Evolutionary conservation across 2,113 vertebrate species (phyloP).

Genomic region (Pseudorasbora parva): DNA sequence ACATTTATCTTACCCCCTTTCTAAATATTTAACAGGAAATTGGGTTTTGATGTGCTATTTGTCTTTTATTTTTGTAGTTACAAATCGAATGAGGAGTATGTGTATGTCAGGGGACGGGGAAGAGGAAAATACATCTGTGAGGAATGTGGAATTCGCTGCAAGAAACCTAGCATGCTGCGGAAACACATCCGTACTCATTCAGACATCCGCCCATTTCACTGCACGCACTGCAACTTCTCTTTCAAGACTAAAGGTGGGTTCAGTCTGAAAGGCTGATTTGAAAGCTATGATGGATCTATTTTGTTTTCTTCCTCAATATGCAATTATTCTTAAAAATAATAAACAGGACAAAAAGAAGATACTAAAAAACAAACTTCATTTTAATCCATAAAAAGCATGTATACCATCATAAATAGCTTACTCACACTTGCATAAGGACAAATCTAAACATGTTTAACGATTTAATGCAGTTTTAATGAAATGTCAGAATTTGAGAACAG

Average conservation of each 20-base stretch:
- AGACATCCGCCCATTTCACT: constrained; percentile 95
- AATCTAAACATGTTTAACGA: neutral
- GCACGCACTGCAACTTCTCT: constrained; percentile 96
- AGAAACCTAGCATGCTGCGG: constrained; percentile 98
- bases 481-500: neutral
- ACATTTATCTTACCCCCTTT: neutral
- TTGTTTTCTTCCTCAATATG: neutral
- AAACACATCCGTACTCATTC: constrained; percentile 99
- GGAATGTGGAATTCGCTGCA: constrained; percentile 97
- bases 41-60: neutral
- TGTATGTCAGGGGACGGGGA: constrained; percentile 95
- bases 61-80: constrained; percentile 76
- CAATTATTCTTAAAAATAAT: neutral
- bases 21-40: neutral
- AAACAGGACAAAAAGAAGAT: neutral
- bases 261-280: neutral
- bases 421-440: neutral
- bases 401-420: neutral
- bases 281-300: neutral
- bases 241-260: constrained; percentile 98
- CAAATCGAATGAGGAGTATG: constrained; percentile 98
- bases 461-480: neutral
- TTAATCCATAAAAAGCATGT: no score
- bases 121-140: constrained; percentile 98
- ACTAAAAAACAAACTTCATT: neutral